Percentiles rank a stretch among this genome's conserved stretches.
Evolutionary conservation across 2,888 invertebrate genomes (phyloP).

Genomic region (Perdita meconis): DNA sequence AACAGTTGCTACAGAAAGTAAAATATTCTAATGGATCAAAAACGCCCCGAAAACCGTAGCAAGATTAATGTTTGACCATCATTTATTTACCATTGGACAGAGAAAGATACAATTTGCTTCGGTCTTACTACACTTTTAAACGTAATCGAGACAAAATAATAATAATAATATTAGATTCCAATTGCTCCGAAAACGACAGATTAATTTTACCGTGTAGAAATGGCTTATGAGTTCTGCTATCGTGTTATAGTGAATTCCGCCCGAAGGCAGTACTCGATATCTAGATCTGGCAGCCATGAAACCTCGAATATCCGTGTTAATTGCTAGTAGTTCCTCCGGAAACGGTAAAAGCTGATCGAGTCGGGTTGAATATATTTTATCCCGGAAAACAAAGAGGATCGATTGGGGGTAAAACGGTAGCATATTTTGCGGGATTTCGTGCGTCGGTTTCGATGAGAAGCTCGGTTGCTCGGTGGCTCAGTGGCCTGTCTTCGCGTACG

Average conservation of each 20-base stretch:
- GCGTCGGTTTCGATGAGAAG: slow-evolving; percentile 12
- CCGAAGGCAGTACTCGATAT: background rate
- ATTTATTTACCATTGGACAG: too few relatives aligned
- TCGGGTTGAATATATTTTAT: slow-evolving; percentile 29
- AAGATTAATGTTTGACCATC: too few relatives aligned
- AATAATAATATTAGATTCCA: too few relatives aligned
- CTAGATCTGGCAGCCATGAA: background rate
- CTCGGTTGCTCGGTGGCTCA: background rate
- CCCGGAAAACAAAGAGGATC: slow-evolving; percentile 33
- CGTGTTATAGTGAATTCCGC: background rate
- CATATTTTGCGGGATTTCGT: slow-evolving; percentile 15
- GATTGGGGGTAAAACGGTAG: slow-evolving; percentile 18
- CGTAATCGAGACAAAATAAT: too few relatives aligned
- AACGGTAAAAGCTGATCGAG: background rate
- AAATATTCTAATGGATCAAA: too few relatives aligned
- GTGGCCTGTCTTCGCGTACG: slow-evolving; percentile 20
- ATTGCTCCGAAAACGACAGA: background rate
- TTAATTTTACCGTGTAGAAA: background rate
- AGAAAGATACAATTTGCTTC: too few relatives aligned
- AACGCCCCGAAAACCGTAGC: too few relatives aligned
- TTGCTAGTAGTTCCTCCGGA: slow-evolving; percentile 18
- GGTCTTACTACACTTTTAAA: too few relatives aligned
- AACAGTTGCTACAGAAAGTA: too few relatives aligned
- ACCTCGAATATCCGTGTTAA: slow-evolving; percentile 22
- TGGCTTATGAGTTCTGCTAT: background rate